Percentiles rank a stretch among this genome's conserved stretches.
These are phyloP conservation scores for Lampropteryx suffumata DNA, from an alignment of 2,888 invertebrate species.

Conservation along the genomic window DNA sequence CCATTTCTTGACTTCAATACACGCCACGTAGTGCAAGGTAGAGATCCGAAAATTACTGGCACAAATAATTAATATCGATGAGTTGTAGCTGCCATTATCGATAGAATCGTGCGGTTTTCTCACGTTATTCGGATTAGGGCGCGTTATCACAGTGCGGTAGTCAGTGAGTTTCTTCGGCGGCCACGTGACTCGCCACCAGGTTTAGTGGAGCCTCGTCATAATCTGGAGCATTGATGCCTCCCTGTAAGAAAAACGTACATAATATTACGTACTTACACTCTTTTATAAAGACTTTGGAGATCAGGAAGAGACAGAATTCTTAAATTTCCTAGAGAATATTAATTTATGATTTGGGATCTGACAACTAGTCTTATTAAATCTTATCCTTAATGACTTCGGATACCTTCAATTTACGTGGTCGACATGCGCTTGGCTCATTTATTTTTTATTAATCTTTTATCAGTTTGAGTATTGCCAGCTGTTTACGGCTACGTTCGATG, in stretches of 20 bases:
- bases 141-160: conserved; percentile 48
- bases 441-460: too few species aligned
- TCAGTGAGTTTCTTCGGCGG: conserved; percentile 84
- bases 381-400: too few species aligned
- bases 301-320: too few species aligned
- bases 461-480: too few species aligned
- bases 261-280: neutral
- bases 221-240: conserved; percentile 68
- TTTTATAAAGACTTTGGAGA: too few species aligned
- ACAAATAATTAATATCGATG: conserved; percentile 11
- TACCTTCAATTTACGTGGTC: too few species aligned
- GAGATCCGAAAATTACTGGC: conserved; percentile 16
- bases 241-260: conserved; percentile 50
- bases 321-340: too few species aligned
- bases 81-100: conserved; percentile 5
- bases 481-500: too few species aligned
- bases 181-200: conserved; percentile 86
- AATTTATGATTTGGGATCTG: too few species aligned
- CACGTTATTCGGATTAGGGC: conserved; percentile 22
- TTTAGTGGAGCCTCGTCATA: conserved; percentile 86
- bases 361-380: too few species aligned
- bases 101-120: conserved; percentile 9
- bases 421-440: too few species aligned
- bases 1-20: neutral
- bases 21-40: neutral